A percentile compares a stretch with the other conserved stretches of the same genome.
Evolutionary conservation across 1,140 invertebrate species (phyloP).

Genomic region (Neotoxoptera formosana): DNA sequence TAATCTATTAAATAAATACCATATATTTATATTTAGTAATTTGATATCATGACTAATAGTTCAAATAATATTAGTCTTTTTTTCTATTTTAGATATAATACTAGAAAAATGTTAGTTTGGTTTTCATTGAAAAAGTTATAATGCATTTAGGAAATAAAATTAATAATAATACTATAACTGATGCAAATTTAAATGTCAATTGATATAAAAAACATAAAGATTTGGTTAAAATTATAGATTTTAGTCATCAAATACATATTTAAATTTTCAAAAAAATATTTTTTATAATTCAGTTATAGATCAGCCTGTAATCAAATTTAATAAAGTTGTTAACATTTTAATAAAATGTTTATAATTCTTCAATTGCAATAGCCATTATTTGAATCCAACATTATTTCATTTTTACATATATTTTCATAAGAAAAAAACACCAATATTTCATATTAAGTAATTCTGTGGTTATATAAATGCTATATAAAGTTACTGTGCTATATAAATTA

Average conservation of each 20-base stretch:
- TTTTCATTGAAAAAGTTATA: background rate
- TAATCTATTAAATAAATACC: too few relatives aligned
- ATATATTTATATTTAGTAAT: too few relatives aligned
- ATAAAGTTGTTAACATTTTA: too few relatives aligned
- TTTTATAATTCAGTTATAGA: too few relatives aligned
- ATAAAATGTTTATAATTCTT: background rate
- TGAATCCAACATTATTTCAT: background rate
- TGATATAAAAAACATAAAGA: background rate
- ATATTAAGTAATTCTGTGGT: conserved; percentile 38
- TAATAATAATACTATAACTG: background rate
- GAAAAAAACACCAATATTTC: conserved; percentile 14
- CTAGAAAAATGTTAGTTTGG: background rate
- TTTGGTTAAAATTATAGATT: background rate
- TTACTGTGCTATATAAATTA: conserved; percentile 22
- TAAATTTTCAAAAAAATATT: too few relatives aligned
- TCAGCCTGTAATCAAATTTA: too few relatives aligned
- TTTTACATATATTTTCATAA: conserved; percentile 21
- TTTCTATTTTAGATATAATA: background rate
- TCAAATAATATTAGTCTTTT: background rate
- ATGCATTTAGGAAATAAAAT: background rate
- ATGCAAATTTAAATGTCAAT: background rate
- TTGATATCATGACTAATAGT: background rate
- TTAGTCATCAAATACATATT: background rate
- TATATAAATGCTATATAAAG: too few relatives aligned
- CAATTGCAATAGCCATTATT: background rate